Base-by-base conservation (phyloP, 1,140 invertebrate species). In the Orius laevigatus region DNA sequence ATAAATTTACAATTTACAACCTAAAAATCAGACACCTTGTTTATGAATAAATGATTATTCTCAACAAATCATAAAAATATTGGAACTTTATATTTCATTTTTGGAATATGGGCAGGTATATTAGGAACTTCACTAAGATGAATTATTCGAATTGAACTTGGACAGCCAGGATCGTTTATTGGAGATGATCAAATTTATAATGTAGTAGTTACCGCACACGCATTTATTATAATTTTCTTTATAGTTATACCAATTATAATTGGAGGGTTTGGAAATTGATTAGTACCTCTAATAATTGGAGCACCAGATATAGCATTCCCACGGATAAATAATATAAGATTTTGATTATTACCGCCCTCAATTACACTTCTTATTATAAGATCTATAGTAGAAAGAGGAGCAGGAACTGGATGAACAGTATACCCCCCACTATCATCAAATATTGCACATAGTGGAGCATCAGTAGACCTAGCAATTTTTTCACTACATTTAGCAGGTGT, bases 171-270 rank as follows among this genome's bases (percentile, higher is more conserved):
- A 41, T 9, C 16, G 8, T 65, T 77, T 60, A 73, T 81, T 63
- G 66, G 65, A 34, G 69, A 79, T 69, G 72, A 76, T 59, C 71
- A 79, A 69, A 70, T 78, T 62, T 81, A 79, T 70, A 81, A 82
- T 66, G 66, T 70, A 48, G 68, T 82, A 62, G 71, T 83, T 14
- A 84, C 78, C 6, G 66, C 69, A 5, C 78, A 84, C 69, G 79
- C 75, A 51, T 78, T 83, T 66, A 60, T 81, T 56, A 83, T 81
- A 72, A 79, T 82, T 75, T 84, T 83, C 65, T 81, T 82, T 68
- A 77, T 81, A 67, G 74, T 83, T 50, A 82, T 83, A 69, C 79
- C 78, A 44, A 69, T 78, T 63, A 71, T 82, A 72, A 77, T 84
- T 70, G 80, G 79, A 40, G 78, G 79, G 56, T 82, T 84, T 70